phyloP scores from a whole-genome alignment of 2,888 invertebrate species.

The Phaedon cochleariae region DNA sequence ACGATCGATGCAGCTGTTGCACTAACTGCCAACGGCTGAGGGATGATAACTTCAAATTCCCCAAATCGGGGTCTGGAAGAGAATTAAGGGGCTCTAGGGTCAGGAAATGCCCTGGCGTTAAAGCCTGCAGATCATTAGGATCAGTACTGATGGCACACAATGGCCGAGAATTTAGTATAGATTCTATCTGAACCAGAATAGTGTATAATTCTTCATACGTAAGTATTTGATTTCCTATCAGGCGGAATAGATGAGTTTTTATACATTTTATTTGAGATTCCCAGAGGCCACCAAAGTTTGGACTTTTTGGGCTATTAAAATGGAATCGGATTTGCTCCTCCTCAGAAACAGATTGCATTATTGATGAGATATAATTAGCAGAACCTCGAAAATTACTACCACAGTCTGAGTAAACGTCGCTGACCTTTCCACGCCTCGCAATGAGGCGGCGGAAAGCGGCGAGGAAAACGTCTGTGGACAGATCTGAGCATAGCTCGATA shows the following conservation, averaged over 20 bases:
- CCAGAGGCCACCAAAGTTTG: background rate
- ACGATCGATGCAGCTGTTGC: slow-evolving; percentile 4
- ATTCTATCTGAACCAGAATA: slow-evolving; percentile 22
- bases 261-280: background rate
- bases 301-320: background rate
- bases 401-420: background rate
- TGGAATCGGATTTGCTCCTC: background rate
- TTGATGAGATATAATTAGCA: background rate
- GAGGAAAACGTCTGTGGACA: background rate
- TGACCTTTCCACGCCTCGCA: background rate
- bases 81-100: slow-evolving; percentile 1
- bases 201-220: slow-evolving; percentile 31
- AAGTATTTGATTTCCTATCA: slow-evolving; percentile 28
- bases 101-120: slow-evolving; percentile 3
- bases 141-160: slow-evolving; percentile 16
- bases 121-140: background rate
- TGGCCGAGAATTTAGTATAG: slow-evolving; percentile 29
- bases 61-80: slow-evolving; percentile 5
- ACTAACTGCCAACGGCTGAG: slow-evolving; percentile 10
- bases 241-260: background rate
- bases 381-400: background rate
- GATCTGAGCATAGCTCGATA: background rate
- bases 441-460: background rate
- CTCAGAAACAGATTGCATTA: background rate
- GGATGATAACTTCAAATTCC: background rate